These are phyloP conservation scores for Anableps anableps DNA, from an alignment of 2,797 vertebrate genomes.

Conservation along the genomic window DNA sequence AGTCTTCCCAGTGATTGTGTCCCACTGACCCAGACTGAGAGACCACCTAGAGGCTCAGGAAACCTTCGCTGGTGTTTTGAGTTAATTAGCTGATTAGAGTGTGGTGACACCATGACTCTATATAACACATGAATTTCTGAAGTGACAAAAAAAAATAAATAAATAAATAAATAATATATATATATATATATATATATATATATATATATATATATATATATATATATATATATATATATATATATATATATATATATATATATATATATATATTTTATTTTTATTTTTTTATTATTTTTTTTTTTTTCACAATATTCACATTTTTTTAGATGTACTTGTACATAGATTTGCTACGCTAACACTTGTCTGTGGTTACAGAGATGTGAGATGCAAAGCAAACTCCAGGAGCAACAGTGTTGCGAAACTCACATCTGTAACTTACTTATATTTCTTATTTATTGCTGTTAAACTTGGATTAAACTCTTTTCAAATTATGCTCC, in stretches of 20 bases:
- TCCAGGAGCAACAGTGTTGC: not conserved
- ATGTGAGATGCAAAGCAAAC: slow-evolving; percentile 30
- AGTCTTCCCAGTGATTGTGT: too few relatives aligned
- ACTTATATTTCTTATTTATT: slow-evolving; percentile 21
- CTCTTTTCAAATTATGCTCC: not conserved
- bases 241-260: too few relatives aligned
- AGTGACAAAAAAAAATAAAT: not conserved
- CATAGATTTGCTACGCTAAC: slow-evolving; percentile 14
- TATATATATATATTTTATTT: too few relatives aligned
- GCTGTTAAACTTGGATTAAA: slow-evolving; percentile 13
- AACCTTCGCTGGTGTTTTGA: too few relatives aligned
- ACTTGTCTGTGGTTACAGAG: not conserved
- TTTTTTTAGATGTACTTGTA: not conserved
- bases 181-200: too few relatives aligned
- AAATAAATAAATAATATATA: too few relatives aligned
- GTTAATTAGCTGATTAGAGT: not conserved
- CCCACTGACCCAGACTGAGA: too few relatives aligned
- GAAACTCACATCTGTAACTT: slow-evolving; percentile 27
- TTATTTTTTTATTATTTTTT: too few relatives aligned
- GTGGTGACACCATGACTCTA: not conserved
- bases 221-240: too few relatives aligned
- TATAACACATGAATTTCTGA: not conserved
- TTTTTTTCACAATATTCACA: not conserved
- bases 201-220: too few relatives aligned
- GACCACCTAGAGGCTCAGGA: too few relatives aligned